Conservation (phyloP, 2,797 vertebrate genomes). For the Merluccius polli region DNA sequence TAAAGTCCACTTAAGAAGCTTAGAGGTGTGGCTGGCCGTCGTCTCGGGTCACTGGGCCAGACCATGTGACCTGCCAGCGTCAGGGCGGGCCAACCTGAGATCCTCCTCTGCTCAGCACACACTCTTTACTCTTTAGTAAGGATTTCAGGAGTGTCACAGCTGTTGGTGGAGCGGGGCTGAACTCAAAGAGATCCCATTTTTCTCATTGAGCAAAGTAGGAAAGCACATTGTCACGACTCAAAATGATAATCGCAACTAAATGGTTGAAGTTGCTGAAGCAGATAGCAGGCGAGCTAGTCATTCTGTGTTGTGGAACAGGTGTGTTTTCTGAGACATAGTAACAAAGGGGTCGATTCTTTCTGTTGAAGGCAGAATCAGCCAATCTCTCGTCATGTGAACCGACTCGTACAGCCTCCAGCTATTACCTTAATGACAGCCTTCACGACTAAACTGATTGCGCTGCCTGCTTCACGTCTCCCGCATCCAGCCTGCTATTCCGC, state of each 20-base stretch:
- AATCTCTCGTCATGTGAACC: constrained; percentile 41
- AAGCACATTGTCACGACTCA: not conserved
- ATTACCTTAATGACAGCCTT: constrained; percentile 56
- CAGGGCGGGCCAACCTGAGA: constrained; percentile 57
- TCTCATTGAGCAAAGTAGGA: constrained; percentile 7
- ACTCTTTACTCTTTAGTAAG: constrained; percentile 24
- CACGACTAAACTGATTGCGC: constrained; percentile 37
- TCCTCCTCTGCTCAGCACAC: constrained; percentile 41
- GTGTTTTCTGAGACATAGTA: constrained; percentile 36
- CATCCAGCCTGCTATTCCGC: constrained; percentile 24
- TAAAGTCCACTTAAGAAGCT: constrained; percentile 41
- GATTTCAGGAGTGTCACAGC: constrained; percentile 36
- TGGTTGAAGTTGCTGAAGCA: not conserved
- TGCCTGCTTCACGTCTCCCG: constrained; percentile 37
- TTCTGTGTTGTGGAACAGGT: constrained; percentile 3
- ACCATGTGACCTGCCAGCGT: constrained; percentile 51
- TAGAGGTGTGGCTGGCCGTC: constrained; percentile 47
- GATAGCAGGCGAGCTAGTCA: not conserved
- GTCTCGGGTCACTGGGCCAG: constrained; percentile 58
- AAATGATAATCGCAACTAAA: not conserved
- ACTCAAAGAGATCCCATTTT: constrained; percentile 22
- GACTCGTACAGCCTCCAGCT: constrained; percentile 24
- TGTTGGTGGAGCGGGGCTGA: constrained; percentile 18
- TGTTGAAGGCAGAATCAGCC: constrained; percentile 51
- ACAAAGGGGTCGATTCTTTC: constrained; percentile 29